Evolutionary conservation across 2,797 vertebrate genomes (phyloP).

Genomic region (Podargus strigoides): DNA sequence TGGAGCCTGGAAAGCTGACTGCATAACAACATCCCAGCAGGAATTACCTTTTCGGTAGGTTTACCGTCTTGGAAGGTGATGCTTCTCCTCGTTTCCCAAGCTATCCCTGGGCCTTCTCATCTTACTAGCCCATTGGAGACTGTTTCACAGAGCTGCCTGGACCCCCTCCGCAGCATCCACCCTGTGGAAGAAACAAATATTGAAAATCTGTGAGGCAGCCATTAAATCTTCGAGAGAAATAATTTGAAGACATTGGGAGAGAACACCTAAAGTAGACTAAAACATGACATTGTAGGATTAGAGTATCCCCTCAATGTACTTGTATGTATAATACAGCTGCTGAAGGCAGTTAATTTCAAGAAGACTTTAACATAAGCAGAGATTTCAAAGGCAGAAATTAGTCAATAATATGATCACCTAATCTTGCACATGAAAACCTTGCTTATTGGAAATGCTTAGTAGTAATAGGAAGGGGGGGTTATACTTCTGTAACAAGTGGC

Average conservation of each 20-base stretch:
- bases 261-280: neutral
- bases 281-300: neutral
- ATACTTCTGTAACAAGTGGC: neutral
- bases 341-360: neutral
- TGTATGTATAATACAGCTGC: neutral
- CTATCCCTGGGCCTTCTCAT: constrained; percentile 29
- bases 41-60: constrained; percentile 30
- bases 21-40: neutral
- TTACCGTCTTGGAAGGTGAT: constrained; percentile 24
- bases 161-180: constrained; percentile 6
- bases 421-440: neutral
- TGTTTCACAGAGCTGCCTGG: constrained; percentile 20
- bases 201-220: neutral
- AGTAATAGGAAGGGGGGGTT: neutral
- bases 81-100: neutral
- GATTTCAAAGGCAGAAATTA: neutral
- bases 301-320: neutral
- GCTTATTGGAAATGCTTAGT: neutral
- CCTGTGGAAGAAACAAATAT: constrained; percentile 41
- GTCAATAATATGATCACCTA: neutral
- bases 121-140: constrained; percentile 18
- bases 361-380: neutral
- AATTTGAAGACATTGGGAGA: neutral
- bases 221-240: neutral
- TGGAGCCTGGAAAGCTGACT: neutral